A percentile compares a stretch with the other conserved stretches of the same genome.
Conservation (phyloP, 2,888 invertebrate species). For the Schizaphis graminum region DNA sequence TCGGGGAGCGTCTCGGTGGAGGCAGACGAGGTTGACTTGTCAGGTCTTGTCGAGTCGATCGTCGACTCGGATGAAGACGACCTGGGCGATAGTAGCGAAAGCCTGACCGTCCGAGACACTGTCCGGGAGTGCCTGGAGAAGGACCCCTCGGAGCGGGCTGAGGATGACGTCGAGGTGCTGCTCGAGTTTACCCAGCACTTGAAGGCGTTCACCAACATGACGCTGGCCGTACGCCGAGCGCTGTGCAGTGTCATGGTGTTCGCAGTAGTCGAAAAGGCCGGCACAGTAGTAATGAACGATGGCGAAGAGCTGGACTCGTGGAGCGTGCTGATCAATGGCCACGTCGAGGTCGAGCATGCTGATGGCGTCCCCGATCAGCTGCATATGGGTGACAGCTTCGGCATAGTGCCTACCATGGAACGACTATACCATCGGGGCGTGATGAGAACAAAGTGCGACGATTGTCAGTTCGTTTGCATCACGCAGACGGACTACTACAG, state of each 20-base stretch:
- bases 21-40: constrained; percentile 88
- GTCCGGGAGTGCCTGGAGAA: constrained; percentile 98
- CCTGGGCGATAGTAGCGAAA: constrained; percentile 79
- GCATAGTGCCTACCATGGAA: constrained; percentile 97
- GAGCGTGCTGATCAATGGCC: constrained; percentile 98
- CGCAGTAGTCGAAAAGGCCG: constrained; percentile 97
- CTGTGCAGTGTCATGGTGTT: constrained; percentile 97
- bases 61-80: constrained; percentile 98
- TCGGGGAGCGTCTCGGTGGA: constrained; percentile 76
- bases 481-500: constrained; percentile 96
- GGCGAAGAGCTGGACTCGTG: constrained; percentile 99
- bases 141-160: constrained; percentile 93
- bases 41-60: constrained; percentile 93
- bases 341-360: constrained; percentile 91
- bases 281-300: constrained; percentile 97
- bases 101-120: constrained; percentile 91
- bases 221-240: constrained; percentile 91
- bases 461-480: constrained; percentile 99
- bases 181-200: constrained; percentile 98
- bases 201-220: constrained; percentile 98
- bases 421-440: constrained; percentile 94
- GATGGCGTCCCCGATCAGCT: constrained; percentile 86
- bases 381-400: constrained; percentile 96
- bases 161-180: constrained; percentile 95
- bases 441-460: constrained; percentile 96